A percentile compares a stretch with the other conserved stretches of the same genome.
Evolutionary conservation across 1,140 invertebrate genomes (phyloP).

Genomic region (Riptortus pedestris): DNA sequence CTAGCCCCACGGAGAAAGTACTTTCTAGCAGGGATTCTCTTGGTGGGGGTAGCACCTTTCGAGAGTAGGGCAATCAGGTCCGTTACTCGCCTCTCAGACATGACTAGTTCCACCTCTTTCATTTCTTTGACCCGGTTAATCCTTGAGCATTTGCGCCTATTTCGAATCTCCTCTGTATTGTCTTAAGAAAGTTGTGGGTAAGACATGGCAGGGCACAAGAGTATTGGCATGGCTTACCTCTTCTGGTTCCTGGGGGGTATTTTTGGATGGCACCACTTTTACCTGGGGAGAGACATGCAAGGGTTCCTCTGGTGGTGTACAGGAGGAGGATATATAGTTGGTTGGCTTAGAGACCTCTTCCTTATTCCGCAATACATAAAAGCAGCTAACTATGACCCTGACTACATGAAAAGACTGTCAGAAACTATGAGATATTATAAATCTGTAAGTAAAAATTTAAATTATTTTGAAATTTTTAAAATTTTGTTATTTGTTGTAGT

Average conservation of each 20-base stretch:
- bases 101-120: background rate
- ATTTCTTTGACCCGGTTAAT: too few relatives aligned
- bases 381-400: constrained; percentile 70
- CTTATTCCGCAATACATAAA: constrained; percentile 75
- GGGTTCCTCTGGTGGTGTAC: constrained; percentile 80
- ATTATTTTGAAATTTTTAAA: too few relatives aligned
- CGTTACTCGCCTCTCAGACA: background rate
- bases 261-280: constrained; percentile 83
- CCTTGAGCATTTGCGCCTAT: too few relatives aligned
- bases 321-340: constrained; percentile 71
- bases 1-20: too few relatives aligned
- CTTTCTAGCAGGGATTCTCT: too few relatives aligned
- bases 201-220: constrained; percentile 43
- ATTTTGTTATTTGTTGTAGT: too few relatives aligned
- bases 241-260: constrained; percentile 78
- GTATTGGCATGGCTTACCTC: constrained; percentile 61
- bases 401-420: constrained; percentile 55
- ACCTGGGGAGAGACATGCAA: constrained; percentile 77
- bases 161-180: background rate
- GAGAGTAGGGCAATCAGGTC: constrained; percentile 2
- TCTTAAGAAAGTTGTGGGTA: background rate
- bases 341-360: constrained; percentile 78
- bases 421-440: constrained; percentile 48
- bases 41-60: background rate
- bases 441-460: constrained; percentile 46